Conservation (phyloP, 1,140 invertebrate species). For the Sesamia nonagrioides region DNA sequence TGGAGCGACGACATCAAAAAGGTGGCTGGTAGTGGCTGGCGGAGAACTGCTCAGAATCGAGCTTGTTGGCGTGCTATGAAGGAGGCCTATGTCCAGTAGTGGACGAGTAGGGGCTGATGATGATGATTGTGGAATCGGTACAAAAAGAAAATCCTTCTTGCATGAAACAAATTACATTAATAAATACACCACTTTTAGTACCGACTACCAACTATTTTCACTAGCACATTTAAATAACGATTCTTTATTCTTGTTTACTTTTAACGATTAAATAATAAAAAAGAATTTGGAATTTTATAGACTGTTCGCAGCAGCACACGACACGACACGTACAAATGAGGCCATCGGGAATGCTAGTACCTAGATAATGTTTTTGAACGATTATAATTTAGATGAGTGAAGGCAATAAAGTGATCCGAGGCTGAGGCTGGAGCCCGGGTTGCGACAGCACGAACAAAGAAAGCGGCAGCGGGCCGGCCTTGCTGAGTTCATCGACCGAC, state of each 20-base stretch:
- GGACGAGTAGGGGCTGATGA: too few relatives aligned
- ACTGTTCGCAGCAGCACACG: background rate
- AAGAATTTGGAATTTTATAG: conserved; percentile 30
- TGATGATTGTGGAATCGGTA: too few relatives aligned
- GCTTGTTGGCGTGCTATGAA: too few relatives aligned
- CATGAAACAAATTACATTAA: background rate
- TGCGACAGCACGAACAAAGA: conserved; percentile 85
- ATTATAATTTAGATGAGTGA: conserved; percentile 78
- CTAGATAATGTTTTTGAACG: conserved; percentile 64
- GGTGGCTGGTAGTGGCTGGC: too few relatives aligned
- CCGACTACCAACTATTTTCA: background rate
- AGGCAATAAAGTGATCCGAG: conserved; percentile 80
- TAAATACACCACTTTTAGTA: background rate
- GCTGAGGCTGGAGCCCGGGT: conserved; percentile 73
- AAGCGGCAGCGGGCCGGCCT: conserved; percentile 82
- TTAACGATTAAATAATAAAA: too few relatives aligned
- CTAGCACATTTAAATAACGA: conserved; percentile 18
- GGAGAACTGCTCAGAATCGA: too few relatives aligned
- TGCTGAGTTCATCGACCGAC: conserved; percentile 84
- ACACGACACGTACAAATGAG: conserved; percentile 47
- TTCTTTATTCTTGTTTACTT: conserved; percentile 18
- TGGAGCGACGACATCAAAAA: too few relatives aligned
- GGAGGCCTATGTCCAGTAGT: too few relatives aligned
- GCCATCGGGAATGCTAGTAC: conserved; percentile 48
- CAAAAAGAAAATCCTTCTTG: background rate